Evolutionary conservation across 2,113 vertebrate species (phyloP), one percentile per base, ranked within the genome.

Genomic region (Ophiodon elongatus): DNA sequence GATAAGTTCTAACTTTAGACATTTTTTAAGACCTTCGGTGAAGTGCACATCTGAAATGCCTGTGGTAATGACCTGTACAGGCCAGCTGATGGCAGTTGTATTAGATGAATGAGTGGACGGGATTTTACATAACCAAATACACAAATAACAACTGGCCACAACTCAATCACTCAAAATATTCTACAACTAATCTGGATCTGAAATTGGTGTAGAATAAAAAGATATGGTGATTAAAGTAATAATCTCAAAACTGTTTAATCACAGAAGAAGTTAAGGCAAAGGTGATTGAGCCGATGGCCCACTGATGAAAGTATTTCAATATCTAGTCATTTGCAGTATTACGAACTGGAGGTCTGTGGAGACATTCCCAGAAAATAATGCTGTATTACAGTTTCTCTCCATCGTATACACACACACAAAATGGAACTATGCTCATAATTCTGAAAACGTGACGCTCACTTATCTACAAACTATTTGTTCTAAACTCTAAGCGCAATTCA

Each of bases 11-110:
- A 9, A 74, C 19, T 73, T 39, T 0, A 25, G 4, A 35, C 15
- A 10, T 33, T 62, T n/a, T 52, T 4, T 52, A 25, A 56, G 19
- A 21, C 43, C 5, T 3, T 8, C 39, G 31, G 15, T 35, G 45
- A 66, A 43, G 41, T 78, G 57, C 62, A 71, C 17, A 39, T 57
- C n/a, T 72, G 31, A 83, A 54, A 41, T 52, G 37, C 33, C 31
- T 3, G 7, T 37, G 59, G 35, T 72, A 78, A 47, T 50, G 59
- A 67, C 54, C 21, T 56, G n/a, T 41, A 6, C 6, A 39, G 54
- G 15, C 39, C 62, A 33, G 45, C 65, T 70, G 39, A 73, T 72
- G 13, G 52, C 65, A 57, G 14, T 15, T 65, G 66, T 29, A 19
- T 45, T 6, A 39, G 60, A 79, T 60, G 13, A 35, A 52, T 29